A percentile compares a stretch with the other conserved stretches of the same genome.
These are phyloP conservation scores for Catalaphyllia jardinei DNA, from an alignment of 64 coral and sea anemone genomes.

Conservation along the genomic window DNA sequence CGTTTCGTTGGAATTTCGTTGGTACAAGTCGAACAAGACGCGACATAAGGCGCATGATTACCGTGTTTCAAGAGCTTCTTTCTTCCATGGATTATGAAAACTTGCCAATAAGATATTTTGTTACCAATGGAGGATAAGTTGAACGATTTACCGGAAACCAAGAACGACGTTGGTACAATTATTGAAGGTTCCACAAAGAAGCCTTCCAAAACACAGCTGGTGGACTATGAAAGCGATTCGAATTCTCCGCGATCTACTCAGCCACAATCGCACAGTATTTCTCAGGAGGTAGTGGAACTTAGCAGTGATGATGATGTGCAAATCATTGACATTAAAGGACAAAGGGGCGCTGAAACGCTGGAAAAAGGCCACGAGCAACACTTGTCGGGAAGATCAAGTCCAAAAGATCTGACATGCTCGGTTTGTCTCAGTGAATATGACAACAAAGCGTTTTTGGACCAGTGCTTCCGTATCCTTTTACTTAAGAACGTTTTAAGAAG, in stretches of 20 bases:
- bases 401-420: conserved; percentile 69
- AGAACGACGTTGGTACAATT: neutral
- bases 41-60: neutral
- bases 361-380: neutral
- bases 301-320: conserved; percentile 20
- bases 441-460: conserved; percentile 87
- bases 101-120: neutral
- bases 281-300: neutral
- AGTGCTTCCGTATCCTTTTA: conserved; percentile 97
- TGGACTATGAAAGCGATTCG: neutral
- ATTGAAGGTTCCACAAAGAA: neutral
- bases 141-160: neutral
- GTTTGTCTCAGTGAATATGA: conserved; percentile 91
- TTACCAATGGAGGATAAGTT: neutral
- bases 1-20: too few species aligned
- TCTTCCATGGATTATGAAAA: neutral
- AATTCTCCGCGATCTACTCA: neutral
- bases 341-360: neutral
- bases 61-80: neutral
- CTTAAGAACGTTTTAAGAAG: neutral
- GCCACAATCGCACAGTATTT: neutral
- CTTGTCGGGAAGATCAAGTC: conserved; percentile 19
- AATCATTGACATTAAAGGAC: neutral
- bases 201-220: neutral
- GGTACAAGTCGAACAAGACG: too few species aligned